These are phyloP conservation scores for Carlito syrichta DNA, from an alignment of 2,113 vertebrate species.

Conservation along the genomic window DNA sequence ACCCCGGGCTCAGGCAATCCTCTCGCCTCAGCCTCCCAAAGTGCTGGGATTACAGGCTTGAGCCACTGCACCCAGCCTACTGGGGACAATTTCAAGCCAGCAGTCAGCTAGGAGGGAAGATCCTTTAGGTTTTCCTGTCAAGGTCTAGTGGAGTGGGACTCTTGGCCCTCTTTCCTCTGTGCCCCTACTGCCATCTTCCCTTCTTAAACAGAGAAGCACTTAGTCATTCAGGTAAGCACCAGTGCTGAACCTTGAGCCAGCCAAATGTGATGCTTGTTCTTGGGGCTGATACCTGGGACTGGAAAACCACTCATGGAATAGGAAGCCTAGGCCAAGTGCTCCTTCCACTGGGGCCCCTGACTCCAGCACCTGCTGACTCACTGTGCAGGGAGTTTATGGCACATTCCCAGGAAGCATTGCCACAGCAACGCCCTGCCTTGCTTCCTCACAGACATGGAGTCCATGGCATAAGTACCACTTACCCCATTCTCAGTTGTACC, in stretches of 20 bases:
- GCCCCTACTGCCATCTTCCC: no score
- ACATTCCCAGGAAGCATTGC: rapidly evolving
- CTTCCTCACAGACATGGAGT: not conserved
- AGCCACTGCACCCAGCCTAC: no score
- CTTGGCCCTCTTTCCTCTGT: rapidly evolving
- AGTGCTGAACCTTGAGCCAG: not conserved
- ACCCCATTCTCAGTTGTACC: rapidly evolving
- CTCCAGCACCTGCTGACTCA: not conserved
- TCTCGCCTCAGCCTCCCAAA: no score
- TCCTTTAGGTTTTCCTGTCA: not conserved
- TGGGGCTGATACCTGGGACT: rapidly evolving
- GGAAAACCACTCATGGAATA: not conserved
- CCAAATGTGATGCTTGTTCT: rapidly evolving
- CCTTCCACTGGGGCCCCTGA: not conserved
- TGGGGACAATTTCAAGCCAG: not conserved
- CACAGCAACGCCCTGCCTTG: not conserved
- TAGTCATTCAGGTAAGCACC: no score
- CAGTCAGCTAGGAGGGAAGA: not conserved
- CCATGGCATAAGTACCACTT: rapidly evolving
- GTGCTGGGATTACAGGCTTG: no score
- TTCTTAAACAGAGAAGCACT: not conserved
- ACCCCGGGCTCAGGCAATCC: no score
- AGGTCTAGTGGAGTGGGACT: not conserved
- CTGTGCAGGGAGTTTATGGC: not conserved
- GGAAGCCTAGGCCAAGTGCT: not conserved